Conservation (phyloP, 23 tunicate genomes). For the Corella eumyota region DNA sequence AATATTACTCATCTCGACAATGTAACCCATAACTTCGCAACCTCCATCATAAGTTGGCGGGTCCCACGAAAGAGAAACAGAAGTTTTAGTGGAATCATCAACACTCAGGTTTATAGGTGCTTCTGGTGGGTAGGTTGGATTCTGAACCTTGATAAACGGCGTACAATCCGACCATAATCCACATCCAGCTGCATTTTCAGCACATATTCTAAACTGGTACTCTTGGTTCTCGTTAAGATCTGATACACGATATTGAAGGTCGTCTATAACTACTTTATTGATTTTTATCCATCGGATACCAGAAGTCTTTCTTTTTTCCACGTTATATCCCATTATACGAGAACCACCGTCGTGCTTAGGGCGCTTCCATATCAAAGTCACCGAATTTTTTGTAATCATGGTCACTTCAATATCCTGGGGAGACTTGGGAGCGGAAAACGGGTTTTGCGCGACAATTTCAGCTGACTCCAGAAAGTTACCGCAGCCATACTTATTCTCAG, state of each 20-base stretch:
- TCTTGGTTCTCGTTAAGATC: constrained; percentile 52
- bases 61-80: constrained; percentile 62
- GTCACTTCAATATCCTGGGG: constrained; percentile 51
- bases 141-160: constrained; percentile 34
- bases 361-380: constrained; percentile 48
- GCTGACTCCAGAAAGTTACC: constrained; percentile 68
- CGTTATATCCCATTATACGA: constrained; percentile 47
- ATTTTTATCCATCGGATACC: constrained; percentile 64
- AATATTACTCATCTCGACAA: constrained; percentile 44
- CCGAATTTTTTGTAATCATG: constrained; percentile 57
- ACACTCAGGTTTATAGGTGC: constrained; percentile 30
- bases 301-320: constrained; percentile 71
- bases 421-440: constrained; percentile 40
- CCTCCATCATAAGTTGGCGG: constrained; percentile 89
- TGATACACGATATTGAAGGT: constrained; percentile 41
- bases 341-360: constrained; percentile 83
- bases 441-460: constrained; percentile 54
- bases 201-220: constrained; percentile 83
- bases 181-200: constrained; percentile 76
- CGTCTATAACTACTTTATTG: constrained; percentile 42
- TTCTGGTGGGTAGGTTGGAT: constrained; percentile 90
- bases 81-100: constrained; percentile 70
- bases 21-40: constrained; percentile 64
- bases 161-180: constrained; percentile 48
- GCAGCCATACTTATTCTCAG: constrained; percentile 88